phyloP scores from a whole-genome alignment of 1,140 invertebrate genomes.

The Scaptomyza pallida region DNA sequence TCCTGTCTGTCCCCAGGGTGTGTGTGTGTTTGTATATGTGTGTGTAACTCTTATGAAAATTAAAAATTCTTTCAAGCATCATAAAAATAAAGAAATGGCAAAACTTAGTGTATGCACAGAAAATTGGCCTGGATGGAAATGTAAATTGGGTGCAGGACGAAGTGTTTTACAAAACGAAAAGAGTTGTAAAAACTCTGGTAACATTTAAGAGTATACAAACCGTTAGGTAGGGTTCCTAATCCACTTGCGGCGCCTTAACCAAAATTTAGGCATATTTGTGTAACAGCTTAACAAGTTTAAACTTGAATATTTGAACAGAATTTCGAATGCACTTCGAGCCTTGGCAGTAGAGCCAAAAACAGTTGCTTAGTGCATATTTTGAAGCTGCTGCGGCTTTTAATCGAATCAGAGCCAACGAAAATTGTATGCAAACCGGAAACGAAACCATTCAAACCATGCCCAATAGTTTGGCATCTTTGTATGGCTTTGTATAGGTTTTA shows the following conservation, averaged over 20 bases:
- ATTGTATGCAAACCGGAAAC: conserved; percentile 21
- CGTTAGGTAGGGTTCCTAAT: too few relatives aligned
- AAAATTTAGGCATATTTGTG: not conserved
- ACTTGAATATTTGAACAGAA: too few relatives aligned
- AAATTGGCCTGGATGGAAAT: conserved; percentile 32
- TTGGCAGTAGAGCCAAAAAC: not conserved
- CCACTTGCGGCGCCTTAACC: too few relatives aligned
- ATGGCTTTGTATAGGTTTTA: conserved; percentile 22
- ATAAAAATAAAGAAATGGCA: conserved; percentile 55
- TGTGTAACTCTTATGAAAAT: conserved; percentile 65
- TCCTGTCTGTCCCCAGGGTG: conserved; percentile 10
- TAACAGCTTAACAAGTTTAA: not conserved
- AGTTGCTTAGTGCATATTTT: conserved; percentile 10
- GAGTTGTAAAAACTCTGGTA: not conserved
- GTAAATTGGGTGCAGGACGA: not conserved
- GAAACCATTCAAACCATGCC: conserved; percentile 19
- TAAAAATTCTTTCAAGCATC: conserved; percentile 65
- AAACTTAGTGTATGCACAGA: conserved; percentile 7
- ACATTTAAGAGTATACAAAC: not conserved
- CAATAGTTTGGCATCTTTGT: conserved; percentile 17
- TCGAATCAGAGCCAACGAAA: conserved; percentile 15
- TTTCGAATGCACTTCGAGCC: not conserved
- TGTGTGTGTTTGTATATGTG: conserved; percentile 11
- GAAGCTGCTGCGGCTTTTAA: conserved; percentile 12
- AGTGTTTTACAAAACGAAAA: not conserved